Conservation (phyloP, 2,797 vertebrate species). For the Gallinago stenura region DNA sequence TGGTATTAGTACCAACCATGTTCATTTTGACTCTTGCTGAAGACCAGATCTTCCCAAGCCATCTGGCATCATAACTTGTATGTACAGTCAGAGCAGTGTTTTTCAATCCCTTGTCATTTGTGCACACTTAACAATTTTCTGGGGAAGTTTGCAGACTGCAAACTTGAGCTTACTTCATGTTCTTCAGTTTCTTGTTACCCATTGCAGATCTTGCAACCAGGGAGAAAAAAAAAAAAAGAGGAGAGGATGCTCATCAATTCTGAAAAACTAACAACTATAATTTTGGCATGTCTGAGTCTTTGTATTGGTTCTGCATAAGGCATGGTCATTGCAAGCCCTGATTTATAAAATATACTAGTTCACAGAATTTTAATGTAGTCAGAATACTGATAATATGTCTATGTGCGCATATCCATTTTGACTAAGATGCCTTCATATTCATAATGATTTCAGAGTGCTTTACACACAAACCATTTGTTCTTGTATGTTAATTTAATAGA, state of each 20-base stretch:
- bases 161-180: neutral
- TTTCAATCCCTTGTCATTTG: neutral
- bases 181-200: neutral
- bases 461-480: neutral
- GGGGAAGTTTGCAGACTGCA: fast-evolving
- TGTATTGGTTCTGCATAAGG: neutral
- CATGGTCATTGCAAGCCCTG: neutral
- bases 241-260: neutral
- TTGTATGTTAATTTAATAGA: neutral
- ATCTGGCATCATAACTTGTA: neutral
- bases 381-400: neutral
- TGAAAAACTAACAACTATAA: neutral
- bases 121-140: neutral
- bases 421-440: neutral
- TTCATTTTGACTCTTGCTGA: neutral
- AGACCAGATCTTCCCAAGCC: neutral
- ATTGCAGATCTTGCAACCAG: neutral
- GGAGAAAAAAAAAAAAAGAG: neutral
- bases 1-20: neutral
- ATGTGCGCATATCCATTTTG: neutral
- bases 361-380: neutral
- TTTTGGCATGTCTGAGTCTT: neutral
- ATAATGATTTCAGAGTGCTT: neutral
- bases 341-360: neutral
- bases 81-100: neutral